These are phyloP conservation scores for Sula dactylatra DNA, from an alignment of 2,113 vertebrate genomes.

Conservation along the genomic window DNA sequence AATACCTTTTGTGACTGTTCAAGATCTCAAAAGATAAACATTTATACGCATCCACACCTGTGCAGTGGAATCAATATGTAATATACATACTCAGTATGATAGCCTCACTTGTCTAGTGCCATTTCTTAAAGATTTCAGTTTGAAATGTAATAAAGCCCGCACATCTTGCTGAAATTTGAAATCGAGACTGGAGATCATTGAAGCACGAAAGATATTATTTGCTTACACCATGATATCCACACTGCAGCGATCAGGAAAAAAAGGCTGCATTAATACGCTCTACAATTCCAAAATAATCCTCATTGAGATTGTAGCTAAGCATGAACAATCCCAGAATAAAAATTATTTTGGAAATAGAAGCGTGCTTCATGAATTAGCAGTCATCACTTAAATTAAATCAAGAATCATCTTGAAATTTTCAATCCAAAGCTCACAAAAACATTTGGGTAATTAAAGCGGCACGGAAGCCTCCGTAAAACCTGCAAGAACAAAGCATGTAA, in stretches of 20 bases:
- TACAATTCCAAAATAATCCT: slow-evolving; percentile 26
- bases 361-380: neutral
- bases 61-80: neutral
- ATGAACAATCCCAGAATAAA: neutral
- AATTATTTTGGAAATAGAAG: neutral
- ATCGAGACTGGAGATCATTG: slow-evolving; percentile 12
- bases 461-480: neutral
- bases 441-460: neutral
- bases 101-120: neutral
- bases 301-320: neutral
- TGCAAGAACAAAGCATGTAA: slow-evolving; percentile 11
- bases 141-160: slow-evolving; percentile 17
- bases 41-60: neutral
- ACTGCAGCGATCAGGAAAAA: slow-evolving; percentile 31
- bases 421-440: neutral
- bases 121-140: slow-evolving; percentile 1
- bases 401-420: neutral
- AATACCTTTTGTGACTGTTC: neutral
- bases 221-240: slow-evolving; percentile 50
- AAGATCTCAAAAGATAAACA: neutral
- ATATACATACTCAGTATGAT: neutral
- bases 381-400: neutral
- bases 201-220: slow-evolving; percentile 49
- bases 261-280: neutral
- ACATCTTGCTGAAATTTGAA: slow-evolving; percentile 40